A percentile compares a stretch with the other conserved stretches of the same genome.
phyloP scores from a whole-genome alignment of 2,888 invertebrate genomes.

The Melolontha melolontha region DNA sequence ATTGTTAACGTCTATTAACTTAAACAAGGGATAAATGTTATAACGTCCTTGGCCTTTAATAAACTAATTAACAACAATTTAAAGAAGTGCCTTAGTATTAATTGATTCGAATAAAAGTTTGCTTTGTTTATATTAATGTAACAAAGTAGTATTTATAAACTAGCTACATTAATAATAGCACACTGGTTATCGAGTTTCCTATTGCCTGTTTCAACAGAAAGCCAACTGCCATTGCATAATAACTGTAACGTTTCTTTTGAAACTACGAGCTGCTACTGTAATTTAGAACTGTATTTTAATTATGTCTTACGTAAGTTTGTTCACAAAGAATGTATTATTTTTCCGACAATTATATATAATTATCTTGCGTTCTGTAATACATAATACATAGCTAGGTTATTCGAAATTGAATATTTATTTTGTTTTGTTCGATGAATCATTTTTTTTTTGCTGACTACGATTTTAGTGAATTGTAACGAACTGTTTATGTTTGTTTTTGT shows the following conservation, averaged over 20 bases:
- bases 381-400: too few species aligned
- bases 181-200: slow-evolving; percentile 19
- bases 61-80: not conserved
- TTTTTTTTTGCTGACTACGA: slow-evolving; percentile 6
- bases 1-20: too few species aligned
- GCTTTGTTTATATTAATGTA: not conserved
- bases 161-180: slow-evolving; percentile 12
- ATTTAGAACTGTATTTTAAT: slow-evolving; percentile 35
- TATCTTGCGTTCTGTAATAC: not conserved
- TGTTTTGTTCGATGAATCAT: slow-evolving; percentile 13
- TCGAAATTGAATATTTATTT: too few species aligned
- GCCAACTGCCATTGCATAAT: slow-evolving; percentile 29
- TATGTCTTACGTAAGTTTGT: slow-evolving; percentile 18
- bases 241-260: slow-evolving; percentile 27
- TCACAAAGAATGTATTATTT: slow-evolving; percentile 22
- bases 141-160: not conserved
- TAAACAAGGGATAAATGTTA: too few species aligned
- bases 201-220: slow-evolving; percentile 19
- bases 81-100: not conserved
- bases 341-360: slow-evolving; percentile 25
- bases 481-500: slow-evolving; percentile 39
- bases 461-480: not conserved
- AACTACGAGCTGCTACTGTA: slow-evolving; percentile 22
- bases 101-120: not conserved
- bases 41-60: too few species aligned